These are phyloP conservation scores for Callipepla californica DNA, from an alignment of 2,113 vertebrate genomes.

Conservation along the genomic window DNA sequence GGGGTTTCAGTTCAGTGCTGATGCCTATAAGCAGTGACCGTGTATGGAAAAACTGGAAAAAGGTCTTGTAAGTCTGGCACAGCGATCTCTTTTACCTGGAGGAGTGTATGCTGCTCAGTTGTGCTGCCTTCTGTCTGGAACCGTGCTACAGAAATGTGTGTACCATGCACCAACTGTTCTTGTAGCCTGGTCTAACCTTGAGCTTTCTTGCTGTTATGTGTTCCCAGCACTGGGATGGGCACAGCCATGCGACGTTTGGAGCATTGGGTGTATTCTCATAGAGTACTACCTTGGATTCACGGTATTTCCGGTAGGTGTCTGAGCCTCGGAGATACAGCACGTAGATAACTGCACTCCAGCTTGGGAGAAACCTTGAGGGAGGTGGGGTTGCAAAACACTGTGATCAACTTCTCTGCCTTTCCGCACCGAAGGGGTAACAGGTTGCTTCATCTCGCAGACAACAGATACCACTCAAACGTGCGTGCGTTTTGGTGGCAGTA, in stretches of 20 bases:
- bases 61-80: neutral
- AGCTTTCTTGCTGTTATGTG: neutral
- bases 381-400: neutral
- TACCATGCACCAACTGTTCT: neutral
- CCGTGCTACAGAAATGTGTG: rapidly evolving
- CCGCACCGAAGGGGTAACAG: neutral
- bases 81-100: rapidly evolving
- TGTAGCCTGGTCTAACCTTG: neutral
- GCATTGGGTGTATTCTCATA: slow-evolving; percentile 88
- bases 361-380: neutral
- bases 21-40: neutral
- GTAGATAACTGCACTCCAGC: neutral
- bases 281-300: slow-evolving; percentile 90
- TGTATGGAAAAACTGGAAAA: neutral
- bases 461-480: neutral
- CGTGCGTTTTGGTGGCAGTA: neutral
- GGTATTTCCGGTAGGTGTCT: slow-evolving; percentile 84
- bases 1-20: neutral
- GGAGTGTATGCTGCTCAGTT: rapidly evolving
- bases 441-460: neutral
- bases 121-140: neutral
- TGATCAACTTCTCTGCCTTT: neutral
- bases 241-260: slow-evolving; percentile 90
- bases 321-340: rapidly evolving
- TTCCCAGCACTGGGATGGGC: slow-evolving; percentile 87